These are phyloP conservation scores for Metacarcinus magister DNA, from an alignment of 2,888 invertebrate genomes.

Conservation along the genomic window DNA sequence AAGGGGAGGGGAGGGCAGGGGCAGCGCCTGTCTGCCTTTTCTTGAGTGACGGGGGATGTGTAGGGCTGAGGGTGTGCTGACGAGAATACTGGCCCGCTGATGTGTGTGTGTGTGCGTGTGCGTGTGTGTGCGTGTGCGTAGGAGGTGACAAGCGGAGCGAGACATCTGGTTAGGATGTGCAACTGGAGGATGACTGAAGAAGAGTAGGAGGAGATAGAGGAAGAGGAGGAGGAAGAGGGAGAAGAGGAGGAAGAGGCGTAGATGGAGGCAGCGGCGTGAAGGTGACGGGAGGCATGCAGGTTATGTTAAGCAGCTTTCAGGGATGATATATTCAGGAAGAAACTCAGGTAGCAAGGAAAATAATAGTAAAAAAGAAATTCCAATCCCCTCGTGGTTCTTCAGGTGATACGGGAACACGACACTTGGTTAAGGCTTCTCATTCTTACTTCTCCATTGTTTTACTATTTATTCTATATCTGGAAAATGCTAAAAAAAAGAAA, in stretches of 20 bases:
- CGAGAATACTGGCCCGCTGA: not conserved
- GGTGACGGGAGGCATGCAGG: slow-evolving; percentile 14
- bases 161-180: slow-evolving; percentile 8
- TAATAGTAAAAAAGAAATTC: not conserved
- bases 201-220: not conserved
- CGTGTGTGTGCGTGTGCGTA: not conserved
- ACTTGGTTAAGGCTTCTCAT: not conserved
- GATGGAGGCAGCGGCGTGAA: not conserved
- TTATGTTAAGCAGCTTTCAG: slow-evolving; percentile 14
- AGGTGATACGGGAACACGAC: not conserved
- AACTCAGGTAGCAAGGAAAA: not conserved
- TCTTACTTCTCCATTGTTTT: not conserved
- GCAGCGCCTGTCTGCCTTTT: not conserved
- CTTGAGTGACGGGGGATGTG: not conserved
- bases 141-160: slow-evolving; percentile 7
- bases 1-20: not conserved
- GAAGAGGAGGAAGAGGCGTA: not conserved
- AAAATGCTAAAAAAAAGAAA: too few species aligned
- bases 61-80: not conserved
- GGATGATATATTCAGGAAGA: slow-evolving; percentile 14
- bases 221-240: not conserved
- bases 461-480: not conserved
- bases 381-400: not conserved
- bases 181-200: not conserved
- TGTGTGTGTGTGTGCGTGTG: not conserved